Evolutionary conservation across 2,888 invertebrate genomes (phyloP).

Genomic region (Tachina grossa): DNA sequence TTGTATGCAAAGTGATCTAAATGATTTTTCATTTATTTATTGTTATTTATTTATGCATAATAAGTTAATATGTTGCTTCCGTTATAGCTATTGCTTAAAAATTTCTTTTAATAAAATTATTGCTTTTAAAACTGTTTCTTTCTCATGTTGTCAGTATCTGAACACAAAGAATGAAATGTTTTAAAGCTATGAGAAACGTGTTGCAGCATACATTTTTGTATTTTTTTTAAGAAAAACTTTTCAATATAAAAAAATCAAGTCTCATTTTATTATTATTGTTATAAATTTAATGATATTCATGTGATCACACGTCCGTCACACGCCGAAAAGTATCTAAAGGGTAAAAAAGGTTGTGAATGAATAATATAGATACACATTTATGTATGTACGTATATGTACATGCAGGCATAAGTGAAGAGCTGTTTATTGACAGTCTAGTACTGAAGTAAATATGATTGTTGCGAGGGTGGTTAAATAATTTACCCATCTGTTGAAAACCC

Average conservation of each 20-base stretch:
- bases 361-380: neutral
- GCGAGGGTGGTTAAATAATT: neutral
- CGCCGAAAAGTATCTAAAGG: neutral
- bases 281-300: conserved; percentile 20
- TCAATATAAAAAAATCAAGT: neutral
- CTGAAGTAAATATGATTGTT: neutral
- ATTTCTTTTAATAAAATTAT: conserved; percentile 19
- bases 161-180: conserved; percentile 10
- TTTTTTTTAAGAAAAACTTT: neutral
- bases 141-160: neutral
- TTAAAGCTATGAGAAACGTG: conserved; percentile 38
- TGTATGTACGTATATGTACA: neutral
- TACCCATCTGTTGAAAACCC: neutral
- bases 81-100: conserved; percentile 64
- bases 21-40: neutral
- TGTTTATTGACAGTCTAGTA: neutral
- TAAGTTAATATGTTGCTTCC: conserved; percentile 49
- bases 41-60: conserved; percentile 3
- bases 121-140: conserved; percentile 15
- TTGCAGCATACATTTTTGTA: conserved; percentile 21
- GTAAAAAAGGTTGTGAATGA: neutral
- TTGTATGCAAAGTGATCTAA: neutral
- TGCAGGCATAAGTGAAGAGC: neutral
- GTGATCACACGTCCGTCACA: conserved; percentile 20
- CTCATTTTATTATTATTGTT: conserved; percentile 24